phyloP scores from a whole-genome alignment of 2,888 invertebrate genomes.

The Netelia inedita region DNA sequence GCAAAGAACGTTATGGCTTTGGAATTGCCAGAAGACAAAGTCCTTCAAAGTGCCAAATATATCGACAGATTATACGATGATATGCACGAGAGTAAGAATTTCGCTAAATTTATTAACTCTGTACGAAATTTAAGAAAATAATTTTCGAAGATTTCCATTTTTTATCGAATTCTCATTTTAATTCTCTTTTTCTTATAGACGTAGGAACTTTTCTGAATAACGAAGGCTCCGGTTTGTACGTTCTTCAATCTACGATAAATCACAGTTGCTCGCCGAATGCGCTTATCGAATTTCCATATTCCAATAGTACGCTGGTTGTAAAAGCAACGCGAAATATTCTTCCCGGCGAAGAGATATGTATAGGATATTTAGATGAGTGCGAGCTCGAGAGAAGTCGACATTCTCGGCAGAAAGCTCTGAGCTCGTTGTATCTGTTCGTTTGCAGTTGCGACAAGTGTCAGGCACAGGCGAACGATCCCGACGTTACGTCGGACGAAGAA shows the following conservation, averaged over 20 bases:
- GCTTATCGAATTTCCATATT: slow-evolving; percentile 93
- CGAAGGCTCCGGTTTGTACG: slow-evolving; percentile 96
- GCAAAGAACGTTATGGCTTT: slow-evolving; percentile 91
- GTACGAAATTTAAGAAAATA: not conserved
- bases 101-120: slow-evolving; percentile 4
- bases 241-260: slow-evolving; percentile 95
- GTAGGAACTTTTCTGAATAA: slow-evolving; percentile 95
- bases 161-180: not conserved
- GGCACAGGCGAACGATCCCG: slow-evolving; percentile 90
- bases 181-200: slow-evolving; percentile 83
- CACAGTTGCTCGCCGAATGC: slow-evolving; percentile 97
- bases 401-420: slow-evolving; percentile 93
- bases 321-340: slow-evolving; percentile 90
- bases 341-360: slow-evolving; percentile 95
- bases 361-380: slow-evolving; percentile 96
- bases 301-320: slow-evolving; percentile 91
- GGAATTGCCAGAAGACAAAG: slow-evolving; percentile 89
- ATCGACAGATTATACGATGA: slow-evolving; percentile 94
- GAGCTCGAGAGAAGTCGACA: slow-evolving; percentile 92
- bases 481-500: slow-evolving; percentile 93
- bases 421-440: slow-evolving; percentile 92
- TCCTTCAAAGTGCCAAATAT: slow-evolving; percentile 89
- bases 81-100: slow-evolving; percentile 90
- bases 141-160: not conserved
- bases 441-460: slow-evolving; percentile 94